Evolutionary conservation across 2,888 invertebrate genomes (phyloP), one percentile per base, ranked within the genome.

Genomic region (Phengaris alcon): DNA sequence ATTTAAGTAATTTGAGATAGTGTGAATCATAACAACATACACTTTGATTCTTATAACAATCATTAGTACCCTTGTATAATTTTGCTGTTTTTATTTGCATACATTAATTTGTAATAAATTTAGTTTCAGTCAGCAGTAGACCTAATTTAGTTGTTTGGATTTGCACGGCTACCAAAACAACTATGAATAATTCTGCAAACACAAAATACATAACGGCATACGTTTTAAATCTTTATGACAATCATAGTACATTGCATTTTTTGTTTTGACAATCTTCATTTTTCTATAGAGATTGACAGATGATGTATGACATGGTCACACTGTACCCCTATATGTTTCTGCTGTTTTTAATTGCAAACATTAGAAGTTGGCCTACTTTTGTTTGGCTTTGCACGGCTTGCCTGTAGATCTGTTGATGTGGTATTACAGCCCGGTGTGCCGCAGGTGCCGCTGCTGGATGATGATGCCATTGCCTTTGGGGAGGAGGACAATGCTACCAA

Each of bases 391-490:
- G 93, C 93, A 91, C 88, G 93, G 93, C 93, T 93, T 91, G 81
- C 85, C 87, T 92, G 86, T 91, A 91, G 93, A 83, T 80, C 80
- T 84, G 81, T 87, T 80, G 81, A 84, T 79, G 78, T 86, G 81
- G 84, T 84, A 90, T 93, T 92, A 93, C 93, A 93, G 92, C 91
- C 92, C 77, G 89, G 88, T 91, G 90, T 93, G 91, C 94, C 94
- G 75, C 93, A 97, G 97, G 96, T 97, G 93, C 96, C 98, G 85
- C 93, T 97, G 82, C 94, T 97, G 84, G 97, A 97, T 82, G 97
- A 97, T 85, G 97, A 97, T 89, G 97, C 97, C 51, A 94, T 97
- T 80, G 97, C 96, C 69, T 97, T 97, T 83, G 97, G 97, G 0
- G 97, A 97, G 79, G 97, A 97, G 87, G 97, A 97, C 82, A 95